Conservation (phyloP, 2,797 vertebrate genomes). For the Huso huso region DNA sequence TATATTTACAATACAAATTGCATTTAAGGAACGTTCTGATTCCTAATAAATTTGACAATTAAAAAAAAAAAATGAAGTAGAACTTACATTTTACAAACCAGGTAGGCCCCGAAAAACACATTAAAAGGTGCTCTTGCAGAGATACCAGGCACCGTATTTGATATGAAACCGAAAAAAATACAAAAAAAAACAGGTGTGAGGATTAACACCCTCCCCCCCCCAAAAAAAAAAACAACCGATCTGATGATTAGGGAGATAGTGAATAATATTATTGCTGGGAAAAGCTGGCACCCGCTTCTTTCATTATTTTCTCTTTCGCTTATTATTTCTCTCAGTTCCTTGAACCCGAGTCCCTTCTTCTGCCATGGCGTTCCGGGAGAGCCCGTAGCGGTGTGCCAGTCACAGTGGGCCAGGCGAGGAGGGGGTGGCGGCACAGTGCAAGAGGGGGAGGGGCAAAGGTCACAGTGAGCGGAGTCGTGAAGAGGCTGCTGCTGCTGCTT, state of each 20-base stretch:
- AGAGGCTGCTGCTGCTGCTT: constrained; percentile 20
- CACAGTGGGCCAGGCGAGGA: constrained; percentile 53
- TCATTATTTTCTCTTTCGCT: constrained; percentile 17
- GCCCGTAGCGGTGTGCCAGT: constrained; percentile 43
- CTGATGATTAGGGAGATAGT: constrained; percentile 27
- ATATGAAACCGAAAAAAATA: constrained; percentile 15
- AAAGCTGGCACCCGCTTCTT: constrained; percentile 40
- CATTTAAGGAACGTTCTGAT: no score
- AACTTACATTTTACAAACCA: no score
- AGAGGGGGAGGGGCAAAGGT: constrained; percentile 58
- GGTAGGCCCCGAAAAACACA: no score
- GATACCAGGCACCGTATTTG: background rate
- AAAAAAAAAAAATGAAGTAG: no score
- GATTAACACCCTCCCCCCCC: constrained; percentile 19
- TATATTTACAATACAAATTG: no score
- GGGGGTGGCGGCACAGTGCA: constrained; percentile 58
- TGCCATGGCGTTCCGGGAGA: constrained; percentile 19
- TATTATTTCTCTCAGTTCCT: constrained; percentile 23
- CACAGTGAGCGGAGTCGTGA: constrained; percentile 82
- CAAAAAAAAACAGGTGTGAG: constrained; percentile 12
- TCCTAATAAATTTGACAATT: no score
- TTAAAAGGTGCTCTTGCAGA: no score
- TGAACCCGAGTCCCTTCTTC: constrained; percentile 23
- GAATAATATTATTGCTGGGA: constrained; percentile 61
- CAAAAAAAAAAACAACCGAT: constrained; percentile 30